Evolutionary conservation across 2,113 vertebrate species (phyloP).

Genomic region (Mustelus asterias): DNA sequence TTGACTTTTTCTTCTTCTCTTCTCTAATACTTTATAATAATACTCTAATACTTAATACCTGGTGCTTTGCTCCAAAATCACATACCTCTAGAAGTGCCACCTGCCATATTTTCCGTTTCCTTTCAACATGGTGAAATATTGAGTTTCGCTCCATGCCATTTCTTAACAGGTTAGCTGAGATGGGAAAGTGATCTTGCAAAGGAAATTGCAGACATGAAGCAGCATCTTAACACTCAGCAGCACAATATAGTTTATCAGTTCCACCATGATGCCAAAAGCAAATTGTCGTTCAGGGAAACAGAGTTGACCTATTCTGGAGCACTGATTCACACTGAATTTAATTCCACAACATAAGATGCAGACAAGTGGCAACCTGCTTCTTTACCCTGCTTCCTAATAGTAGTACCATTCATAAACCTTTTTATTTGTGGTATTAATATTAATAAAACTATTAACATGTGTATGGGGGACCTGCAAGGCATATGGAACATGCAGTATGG

Average conservation of each 20-base stretch:
- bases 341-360: not conserved
- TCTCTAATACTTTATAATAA: not conserved
- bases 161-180: not conserved
- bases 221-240: not conserved
- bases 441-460: not conserved
- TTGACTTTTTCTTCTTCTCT: not conserved
- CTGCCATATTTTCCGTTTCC: too few relatives aligned
- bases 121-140: not conserved
- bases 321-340: not conserved
- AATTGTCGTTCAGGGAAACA: not conserved
- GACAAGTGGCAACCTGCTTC: not conserved
- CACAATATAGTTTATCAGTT: not conserved
- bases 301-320: not conserved
- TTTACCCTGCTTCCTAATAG: not conserved
- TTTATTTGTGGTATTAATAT: slow-evolving; percentile 31
- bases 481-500: not conserved
- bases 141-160: not conserved
- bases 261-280: not conserved
- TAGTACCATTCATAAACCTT: not conserved
- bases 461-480: not conserved
- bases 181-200: not conserved
- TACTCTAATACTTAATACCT: not conserved
- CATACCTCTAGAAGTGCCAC: not conserved
- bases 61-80: not conserved
- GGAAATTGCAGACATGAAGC: not conserved